Evolutionary conservation across 2,888 invertebrate genomes (phyloP).

Genomic region (Trissonchulus sp.): DNA sequence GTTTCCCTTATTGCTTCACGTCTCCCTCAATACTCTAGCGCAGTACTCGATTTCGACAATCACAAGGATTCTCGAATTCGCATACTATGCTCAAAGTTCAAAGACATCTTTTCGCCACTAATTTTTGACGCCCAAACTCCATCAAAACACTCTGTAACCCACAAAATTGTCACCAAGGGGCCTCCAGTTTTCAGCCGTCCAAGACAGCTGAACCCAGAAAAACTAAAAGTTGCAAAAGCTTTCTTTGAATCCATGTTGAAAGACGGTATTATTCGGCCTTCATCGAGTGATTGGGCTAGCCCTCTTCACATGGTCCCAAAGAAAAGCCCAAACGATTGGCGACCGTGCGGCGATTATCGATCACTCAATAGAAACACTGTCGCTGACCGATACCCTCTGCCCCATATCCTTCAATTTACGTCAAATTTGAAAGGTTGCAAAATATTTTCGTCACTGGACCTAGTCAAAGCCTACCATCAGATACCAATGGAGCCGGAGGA

Average conservation of each 20-base stretch:
- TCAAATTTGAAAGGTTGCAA: constrained; percentile 15
- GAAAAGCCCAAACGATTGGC: constrained; percentile 18
- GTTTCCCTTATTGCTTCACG: no score
- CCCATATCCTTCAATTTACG: constrained; percentile 20
- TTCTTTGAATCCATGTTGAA: constrained; percentile 20
- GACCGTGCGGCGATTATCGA: constrained; percentile 26
- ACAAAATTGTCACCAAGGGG: no score
- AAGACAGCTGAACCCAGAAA: no score
- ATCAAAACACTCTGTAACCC: no score
- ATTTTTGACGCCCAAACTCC: no score
- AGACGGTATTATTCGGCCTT: constrained; percentile 21
- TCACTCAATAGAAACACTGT: constrained; percentile 1
- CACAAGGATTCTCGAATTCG: no score
- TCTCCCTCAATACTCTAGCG: no score
- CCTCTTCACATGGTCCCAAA: constrained; percentile 26
- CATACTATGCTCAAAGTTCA: no score
- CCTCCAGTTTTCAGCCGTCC: no score
- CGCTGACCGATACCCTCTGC: constrained; percentile 23
- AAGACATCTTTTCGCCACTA: no score
- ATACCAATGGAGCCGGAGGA: constrained; percentile 23
- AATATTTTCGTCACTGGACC: constrained; percentile 16
- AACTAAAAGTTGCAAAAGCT: constrained; percentile 24
- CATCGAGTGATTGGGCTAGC: constrained; percentile 12
- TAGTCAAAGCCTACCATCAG: constrained; percentile 20
- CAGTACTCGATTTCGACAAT: no score